Conservation (phyloP, 2,113 vertebrate species). For the Triplophysa siluroides region DNA sequence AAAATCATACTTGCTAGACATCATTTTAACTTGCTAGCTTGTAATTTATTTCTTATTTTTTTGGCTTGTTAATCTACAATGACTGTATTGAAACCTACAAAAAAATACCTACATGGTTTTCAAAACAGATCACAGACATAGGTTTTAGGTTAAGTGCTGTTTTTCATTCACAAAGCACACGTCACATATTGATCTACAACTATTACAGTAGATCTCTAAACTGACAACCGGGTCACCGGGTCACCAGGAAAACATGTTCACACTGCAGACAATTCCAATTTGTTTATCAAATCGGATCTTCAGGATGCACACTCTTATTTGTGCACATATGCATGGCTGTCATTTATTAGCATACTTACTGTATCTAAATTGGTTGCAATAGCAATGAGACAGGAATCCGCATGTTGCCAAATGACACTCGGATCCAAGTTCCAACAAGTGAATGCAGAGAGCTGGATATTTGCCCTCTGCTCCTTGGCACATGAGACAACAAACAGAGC, state of each 20-base stretch:
- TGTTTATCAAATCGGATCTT: background rate
- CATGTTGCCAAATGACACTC: too few relatives aligned
- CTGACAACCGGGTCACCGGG: constrained; percentile 24
- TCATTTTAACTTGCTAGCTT: too few relatives aligned
- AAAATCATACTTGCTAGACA: too few relatives aligned
- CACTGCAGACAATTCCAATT: background rate
- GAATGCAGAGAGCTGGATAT: too few relatives aligned
- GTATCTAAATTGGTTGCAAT: background rate
- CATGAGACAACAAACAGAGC: too few relatives aligned
- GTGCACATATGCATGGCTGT: too few relatives aligned
- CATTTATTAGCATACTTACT: too few relatives aligned
- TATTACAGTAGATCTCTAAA: constrained; percentile 43
- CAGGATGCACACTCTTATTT: background rate
- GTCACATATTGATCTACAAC: constrained; percentile 52
- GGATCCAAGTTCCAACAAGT: too few relatives aligned
- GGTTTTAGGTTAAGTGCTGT: background rate
- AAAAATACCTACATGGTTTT: background rate
- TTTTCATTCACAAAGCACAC: constrained; percentile 44
- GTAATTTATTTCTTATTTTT: too few relatives aligned
- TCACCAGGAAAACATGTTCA: constrained; percentile 38
- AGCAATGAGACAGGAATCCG: too few relatives aligned
- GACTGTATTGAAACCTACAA: background rate
- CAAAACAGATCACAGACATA: background rate
- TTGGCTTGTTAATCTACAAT: too few relatives aligned
- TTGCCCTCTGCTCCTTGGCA: too few relatives aligned